Conservation (phyloP, 2,113 vertebrate genomes). For the Apodemus speciosus region DNA sequence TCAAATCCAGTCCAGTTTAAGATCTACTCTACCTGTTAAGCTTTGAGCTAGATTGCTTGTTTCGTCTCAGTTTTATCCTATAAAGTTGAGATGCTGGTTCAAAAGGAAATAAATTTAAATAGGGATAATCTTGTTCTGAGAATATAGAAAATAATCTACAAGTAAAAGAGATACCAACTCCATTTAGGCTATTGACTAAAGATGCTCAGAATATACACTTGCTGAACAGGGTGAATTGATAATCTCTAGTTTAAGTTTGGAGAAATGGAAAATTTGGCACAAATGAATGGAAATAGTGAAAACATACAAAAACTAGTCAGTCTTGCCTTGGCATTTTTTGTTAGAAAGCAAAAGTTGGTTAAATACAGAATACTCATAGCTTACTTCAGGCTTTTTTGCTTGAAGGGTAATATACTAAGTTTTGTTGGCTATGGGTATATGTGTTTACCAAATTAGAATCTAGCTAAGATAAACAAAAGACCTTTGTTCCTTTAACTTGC, state of each 20-base stretch:
- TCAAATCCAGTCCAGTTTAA: background rate
- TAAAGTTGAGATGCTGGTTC: background rate
- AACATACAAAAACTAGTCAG: background rate
- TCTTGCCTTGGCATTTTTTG: background rate
- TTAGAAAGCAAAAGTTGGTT: constrained; percentile 20
- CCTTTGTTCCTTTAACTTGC: background rate
- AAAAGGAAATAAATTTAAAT: constrained; percentile 32
- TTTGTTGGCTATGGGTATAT: background rate
- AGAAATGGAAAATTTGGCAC: constrained; percentile 25
- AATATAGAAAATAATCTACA: constrained; percentile 28
- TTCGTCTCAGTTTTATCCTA: background rate
- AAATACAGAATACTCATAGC: background rate
- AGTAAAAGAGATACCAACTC: constrained; percentile 10
- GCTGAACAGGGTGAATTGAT: background rate
- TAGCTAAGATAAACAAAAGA: constrained; percentile 28
- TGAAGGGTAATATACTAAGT: constrained; percentile 6
- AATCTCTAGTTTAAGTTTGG: background rate
- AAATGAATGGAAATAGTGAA: constrained; percentile 25
- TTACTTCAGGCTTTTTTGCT: constrained; percentile 15
- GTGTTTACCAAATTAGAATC: constrained; percentile 38
- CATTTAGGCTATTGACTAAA: background rate
- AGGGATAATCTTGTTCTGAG: background rate
- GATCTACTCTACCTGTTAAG: background rate
- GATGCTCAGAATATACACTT: background rate
- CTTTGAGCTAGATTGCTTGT: constrained; percentile 20